Evolutionary conservation across 2,888 invertebrate species (phyloP).

Genomic region (Xanthia icteritia): DNA sequence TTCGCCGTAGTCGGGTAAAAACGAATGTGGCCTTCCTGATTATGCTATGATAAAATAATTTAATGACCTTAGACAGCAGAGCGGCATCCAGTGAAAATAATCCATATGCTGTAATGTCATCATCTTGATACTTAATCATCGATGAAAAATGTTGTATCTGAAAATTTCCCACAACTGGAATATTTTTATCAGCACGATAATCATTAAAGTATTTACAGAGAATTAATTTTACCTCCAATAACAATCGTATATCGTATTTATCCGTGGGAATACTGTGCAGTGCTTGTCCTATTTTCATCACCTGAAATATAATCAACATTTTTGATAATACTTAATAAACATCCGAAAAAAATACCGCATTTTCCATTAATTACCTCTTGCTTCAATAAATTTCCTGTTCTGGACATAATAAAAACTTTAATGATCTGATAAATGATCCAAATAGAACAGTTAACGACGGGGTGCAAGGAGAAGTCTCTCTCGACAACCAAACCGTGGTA

Average conservation of each 20-base stretch:
- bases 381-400: conserved; percentile 77
- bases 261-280: conserved; percentile 79
- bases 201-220: background rate
- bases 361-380: conserved; percentile 70
- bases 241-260: conserved; percentile 75
- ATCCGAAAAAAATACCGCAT: background rate
- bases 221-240: conserved; percentile 76
- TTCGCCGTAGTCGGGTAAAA: too few species aligned
- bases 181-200: background rate
- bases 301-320: conserved; percentile 69
- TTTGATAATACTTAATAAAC: background rate
- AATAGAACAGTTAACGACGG: conserved; percentile 78
- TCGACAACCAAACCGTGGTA: conserved; percentile 78
- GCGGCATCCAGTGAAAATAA: conserved; percentile 81
- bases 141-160: conserved; percentile 85
- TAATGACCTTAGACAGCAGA: conserved; percentile 78
- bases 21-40: too few species aligned
- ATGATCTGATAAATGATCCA: conserved; percentile 83
- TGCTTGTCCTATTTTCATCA: conserved; percentile 75
- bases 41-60: background rate
- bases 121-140: conserved; percentile 76
- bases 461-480: conserved; percentile 71
- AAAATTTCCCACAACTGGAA: conserved; percentile 37
- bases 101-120: conserved; percentile 79
- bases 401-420: conserved; percentile 79